A percentile compares a stretch with the other conserved stretches of the same genome.
Conservation (phyloP, 2,888 invertebrate genomes). For the Rutpela maculata region DNA sequence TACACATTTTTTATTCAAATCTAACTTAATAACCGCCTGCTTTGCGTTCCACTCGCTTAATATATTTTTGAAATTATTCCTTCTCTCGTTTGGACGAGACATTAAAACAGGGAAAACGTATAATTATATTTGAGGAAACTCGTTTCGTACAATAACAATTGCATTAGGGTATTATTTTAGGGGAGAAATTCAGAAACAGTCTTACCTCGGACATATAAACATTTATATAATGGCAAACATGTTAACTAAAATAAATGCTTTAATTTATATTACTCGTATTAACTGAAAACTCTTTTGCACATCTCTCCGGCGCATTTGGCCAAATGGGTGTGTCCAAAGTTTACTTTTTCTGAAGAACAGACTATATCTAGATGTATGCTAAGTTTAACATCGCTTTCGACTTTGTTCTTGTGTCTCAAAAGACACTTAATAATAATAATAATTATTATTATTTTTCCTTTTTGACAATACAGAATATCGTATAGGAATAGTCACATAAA, state of each 20-base stretch:
- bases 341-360: too few relatives aligned
- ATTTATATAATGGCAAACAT: neutral
- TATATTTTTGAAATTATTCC: conserved; percentile 21
- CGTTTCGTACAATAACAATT: neutral
- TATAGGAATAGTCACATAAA: too few relatives aligned
- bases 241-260: neutral
- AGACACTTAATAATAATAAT: too few relatives aligned
- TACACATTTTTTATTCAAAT: conserved; percentile 31
- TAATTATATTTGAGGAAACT: neutral
- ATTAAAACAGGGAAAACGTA: neutral
- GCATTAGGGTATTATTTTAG: neutral
- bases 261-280: neutral
- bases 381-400: too few relatives aligned
- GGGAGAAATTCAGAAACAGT: neutral
- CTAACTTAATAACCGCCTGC: conserved; percentile 26
- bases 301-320: too few relatives aligned
- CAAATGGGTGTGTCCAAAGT: too few relatives aligned
- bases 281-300: neutral
- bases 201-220: neutral
- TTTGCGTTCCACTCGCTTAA: conserved; percentile 15
- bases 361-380: too few relatives aligned
- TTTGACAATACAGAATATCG: too few relatives aligned
- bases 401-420: too few relatives aligned
- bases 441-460: too few relatives aligned
- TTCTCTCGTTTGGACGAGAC: neutral